Evolutionary conservation across 1,140 invertebrate genomes (phyloP), one percentile per base, ranked within the genome.

Genomic region (Bombus pascuorum): DNA sequence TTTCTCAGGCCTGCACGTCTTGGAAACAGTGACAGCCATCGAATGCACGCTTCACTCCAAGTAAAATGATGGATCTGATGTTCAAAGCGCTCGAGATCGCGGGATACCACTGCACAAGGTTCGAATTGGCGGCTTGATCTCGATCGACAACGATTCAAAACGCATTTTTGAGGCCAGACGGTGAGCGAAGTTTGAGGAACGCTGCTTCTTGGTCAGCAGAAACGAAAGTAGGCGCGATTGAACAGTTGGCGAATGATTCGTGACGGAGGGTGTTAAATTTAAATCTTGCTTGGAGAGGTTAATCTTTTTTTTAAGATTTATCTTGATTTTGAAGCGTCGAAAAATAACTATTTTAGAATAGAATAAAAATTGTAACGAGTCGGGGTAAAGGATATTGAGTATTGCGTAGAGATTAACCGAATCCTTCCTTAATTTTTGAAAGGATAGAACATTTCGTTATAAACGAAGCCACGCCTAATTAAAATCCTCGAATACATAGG

Each of bases 11-110:
- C 37, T 22, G 42, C 37, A 9, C 28, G 15, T 6, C 74, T 22
- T 22, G 22, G 65, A 25, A 65, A 71, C 57, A 86, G 85, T 83
- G 85, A 83, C 81, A 83, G 78, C 62, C 66, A 72, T 73, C 84
- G 79, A 79, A 32, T 32, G 53, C 75, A n/a, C 42, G 70, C 39
- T 66, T 65, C 53, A 13, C 37, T 25, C 62, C 57, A 22, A 28
- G 73, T 34, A 34, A 4, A 32, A 42, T 59, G 42, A 28, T 57
- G 32, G 68, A 74, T 82, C 76, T 62, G 75, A 84, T 70, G 81
- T 9, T 70, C 34, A 18, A 47, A 70, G 62, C 59, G 82, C 37
- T 71, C 32, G 39, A 62, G 66, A 84, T 85, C 66, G 53, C 39
- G 32, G 39, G 37, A 47, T 62, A 37, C 34, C 65, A 28, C 9